A percentile compares a stretch with the other conserved stretches of the same genome.
phyloP scores from a whole-genome alignment of 1,140 invertebrate genomes.

The Portunus trituberculatus region DNA sequence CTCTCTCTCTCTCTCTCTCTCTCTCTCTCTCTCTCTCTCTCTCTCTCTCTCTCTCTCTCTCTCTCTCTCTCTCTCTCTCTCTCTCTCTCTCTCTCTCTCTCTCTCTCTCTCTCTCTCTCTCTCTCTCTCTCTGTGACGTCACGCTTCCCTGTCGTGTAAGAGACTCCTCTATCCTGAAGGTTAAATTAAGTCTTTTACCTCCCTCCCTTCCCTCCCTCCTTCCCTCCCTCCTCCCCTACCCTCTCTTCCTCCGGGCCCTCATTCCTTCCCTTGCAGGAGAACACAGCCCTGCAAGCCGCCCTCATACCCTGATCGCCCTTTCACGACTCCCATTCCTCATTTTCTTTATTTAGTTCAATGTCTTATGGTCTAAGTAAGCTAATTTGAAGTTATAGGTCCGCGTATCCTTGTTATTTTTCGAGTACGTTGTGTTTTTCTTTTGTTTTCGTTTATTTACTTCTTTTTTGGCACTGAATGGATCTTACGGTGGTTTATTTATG shows the following conservation, averaged over 20 bases:
- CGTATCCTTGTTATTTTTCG: not conserved
- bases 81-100: not conserved
- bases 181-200: not conserved
- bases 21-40: not conserved
- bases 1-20: not conserved
- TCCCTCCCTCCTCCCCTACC: not conserved
- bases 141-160: not conserved
- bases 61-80: not conserved
- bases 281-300: no score
- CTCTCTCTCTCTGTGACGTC: not conserved
- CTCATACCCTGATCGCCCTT: not conserved
- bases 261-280: not conserved
- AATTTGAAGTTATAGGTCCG: not conserved
- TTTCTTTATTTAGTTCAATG: not conserved
- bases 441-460: not conserved
- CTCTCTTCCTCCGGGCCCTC: not conserved
- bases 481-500: no score
- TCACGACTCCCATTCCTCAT: not conserved
- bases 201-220: constrained; percentile 8
- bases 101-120: constrained; percentile 4
- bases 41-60: constrained; percentile 2
- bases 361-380: not conserved
- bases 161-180: not conserved
- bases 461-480: no score
- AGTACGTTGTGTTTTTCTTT: not conserved